Percentiles rank a stretch among this genome's conserved stretches.
Conservation (phyloP, 2,113 vertebrate species). For the Anoura caudifer region DNA sequence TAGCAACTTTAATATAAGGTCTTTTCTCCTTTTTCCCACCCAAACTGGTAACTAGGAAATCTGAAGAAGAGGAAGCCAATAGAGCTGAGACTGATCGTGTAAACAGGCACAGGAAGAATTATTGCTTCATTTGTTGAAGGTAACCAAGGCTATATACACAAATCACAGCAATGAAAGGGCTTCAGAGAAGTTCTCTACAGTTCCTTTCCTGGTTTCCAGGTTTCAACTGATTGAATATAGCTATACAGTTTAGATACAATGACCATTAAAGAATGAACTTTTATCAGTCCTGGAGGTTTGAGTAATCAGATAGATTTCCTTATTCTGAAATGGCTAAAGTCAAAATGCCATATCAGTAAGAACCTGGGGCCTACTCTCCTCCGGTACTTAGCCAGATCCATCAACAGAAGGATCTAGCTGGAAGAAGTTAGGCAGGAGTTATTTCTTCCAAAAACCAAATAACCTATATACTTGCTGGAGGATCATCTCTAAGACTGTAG, state of each 20-base stretch:
- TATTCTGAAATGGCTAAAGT: conserved; percentile 14
- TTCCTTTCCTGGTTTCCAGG: background rate
- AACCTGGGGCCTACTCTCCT: background rate
- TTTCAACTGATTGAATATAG: background rate
- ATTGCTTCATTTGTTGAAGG: background rate
- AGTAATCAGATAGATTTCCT: conserved; percentile 24
- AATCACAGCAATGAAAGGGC: background rate
- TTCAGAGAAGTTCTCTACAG: background rate
- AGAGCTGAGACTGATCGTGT: background rate
- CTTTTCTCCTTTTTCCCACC: background rate
- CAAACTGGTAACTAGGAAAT: background rate
- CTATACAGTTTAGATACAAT: background rate
- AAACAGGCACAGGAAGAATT: conserved; percentile 12
- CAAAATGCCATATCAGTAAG: conserved; percentile 13
- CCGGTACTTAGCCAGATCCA: background rate
- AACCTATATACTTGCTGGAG: background rate
- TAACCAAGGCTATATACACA: background rate
- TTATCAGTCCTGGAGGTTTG: background rate
- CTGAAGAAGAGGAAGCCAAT: conserved; percentile 12
- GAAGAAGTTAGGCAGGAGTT: background rate
- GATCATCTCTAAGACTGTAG: background rate
- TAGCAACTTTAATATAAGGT: conserved; percentile 12
- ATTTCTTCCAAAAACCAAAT: background rate
- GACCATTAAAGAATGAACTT: background rate
- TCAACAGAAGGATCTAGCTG: background rate